These are phyloP conservation scores for Drosophila leonis DNA, from an alignment of 2,888 invertebrate species.

Conservation along the genomic window DNA sequence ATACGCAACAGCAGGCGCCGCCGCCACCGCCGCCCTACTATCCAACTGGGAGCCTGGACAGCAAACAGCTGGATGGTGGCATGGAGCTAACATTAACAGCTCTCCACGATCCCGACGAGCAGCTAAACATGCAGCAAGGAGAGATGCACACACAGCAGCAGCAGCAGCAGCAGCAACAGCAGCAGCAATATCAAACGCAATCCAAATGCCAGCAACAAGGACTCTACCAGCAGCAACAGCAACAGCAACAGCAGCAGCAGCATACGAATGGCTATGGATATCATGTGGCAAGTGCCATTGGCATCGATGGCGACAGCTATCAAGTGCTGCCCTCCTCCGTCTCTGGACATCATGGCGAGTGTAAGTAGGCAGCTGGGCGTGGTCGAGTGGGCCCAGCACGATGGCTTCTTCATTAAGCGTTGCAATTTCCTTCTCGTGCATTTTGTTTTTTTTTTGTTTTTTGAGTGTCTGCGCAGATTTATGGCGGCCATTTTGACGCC, in stretches of 20 bases:
- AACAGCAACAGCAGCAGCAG: constrained; percentile 38
- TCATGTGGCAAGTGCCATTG: constrained; percentile 84
- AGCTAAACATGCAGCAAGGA: constrained; percentile 70
- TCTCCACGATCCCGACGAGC: constrained; percentile 80
- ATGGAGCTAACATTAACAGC: constrained; percentile 82
- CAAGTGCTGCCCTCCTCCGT: constrained; percentile 82
- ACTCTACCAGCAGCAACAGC: constrained; percentile 35
- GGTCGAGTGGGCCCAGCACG: neutral
- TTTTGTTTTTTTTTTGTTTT: neutral
- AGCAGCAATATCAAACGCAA: constrained; percentile 48
- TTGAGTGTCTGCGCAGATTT: constrained; percentile 60
- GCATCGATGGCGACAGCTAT: constrained; percentile 83
- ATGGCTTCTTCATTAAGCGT: constrained; percentile 62
- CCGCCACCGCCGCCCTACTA: constrained; percentile 82
- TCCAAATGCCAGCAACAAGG: constrained; percentile 59
- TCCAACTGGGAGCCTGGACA: constrained; percentile 78
- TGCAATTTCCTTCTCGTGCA: constrained; percentile 14
- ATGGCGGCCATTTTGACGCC: constrained; percentile 77
- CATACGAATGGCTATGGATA: constrained; percentile 82
- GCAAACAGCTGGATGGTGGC: constrained; percentile 77
- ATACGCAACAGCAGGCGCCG: constrained; percentile 42
- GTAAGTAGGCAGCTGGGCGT: constrained; percentile 71
- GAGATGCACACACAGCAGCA: constrained; percentile 65
- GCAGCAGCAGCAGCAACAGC: constrained; percentile 47
- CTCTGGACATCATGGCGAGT: constrained; percentile 76